phyloP scores from a whole-genome alignment of 53 echinoderm and acorn worm species.

The Luidia sarsii region DNA sequence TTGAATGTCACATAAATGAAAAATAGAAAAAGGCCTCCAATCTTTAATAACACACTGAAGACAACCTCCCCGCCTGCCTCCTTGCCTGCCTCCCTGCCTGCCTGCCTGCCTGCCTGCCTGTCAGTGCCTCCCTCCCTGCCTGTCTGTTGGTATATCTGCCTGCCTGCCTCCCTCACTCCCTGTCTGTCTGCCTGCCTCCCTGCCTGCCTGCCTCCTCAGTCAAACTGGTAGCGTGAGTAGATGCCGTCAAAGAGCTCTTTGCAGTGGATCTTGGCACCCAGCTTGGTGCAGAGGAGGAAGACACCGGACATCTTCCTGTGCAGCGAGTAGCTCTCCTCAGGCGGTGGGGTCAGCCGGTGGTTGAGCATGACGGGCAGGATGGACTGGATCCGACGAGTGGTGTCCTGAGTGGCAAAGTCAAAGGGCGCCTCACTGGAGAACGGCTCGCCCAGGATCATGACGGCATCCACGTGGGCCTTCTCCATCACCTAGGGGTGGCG shows the following conservation, averaged over 20 bases:
- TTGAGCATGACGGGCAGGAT: constrained; percentile 83
- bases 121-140: no score
- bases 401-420: constrained; percentile 86
- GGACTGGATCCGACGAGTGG: constrained; percentile 82
- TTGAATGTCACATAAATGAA: no score
- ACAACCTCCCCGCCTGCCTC: no score
- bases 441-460: constrained; percentile 96
- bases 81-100: no score
- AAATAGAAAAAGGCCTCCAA: no score
- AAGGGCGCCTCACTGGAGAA: constrained; percentile 64
- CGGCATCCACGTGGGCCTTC: constrained; percentile 92
- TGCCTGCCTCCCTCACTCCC: no score
- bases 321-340: constrained; percentile 94
- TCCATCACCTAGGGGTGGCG: constrained; percentile 90
- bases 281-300: constrained; percentile 91
- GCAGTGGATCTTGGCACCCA: constrained; percentile 83
- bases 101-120: no score
- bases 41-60: no score
- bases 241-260: constrained; percentile 85
- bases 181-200: no score
- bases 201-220: neutral
- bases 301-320: constrained; percentile 96
- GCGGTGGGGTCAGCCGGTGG: constrained; percentile 85
- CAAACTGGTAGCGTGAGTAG: constrained; percentile 75
- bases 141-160: no score